A percentile compares a stretch with the other conserved stretches of the same genome.
phyloP scores from a whole-genome alignment of 2,888 invertebrate genomes.

The Agonopterix heracliana region DNA sequence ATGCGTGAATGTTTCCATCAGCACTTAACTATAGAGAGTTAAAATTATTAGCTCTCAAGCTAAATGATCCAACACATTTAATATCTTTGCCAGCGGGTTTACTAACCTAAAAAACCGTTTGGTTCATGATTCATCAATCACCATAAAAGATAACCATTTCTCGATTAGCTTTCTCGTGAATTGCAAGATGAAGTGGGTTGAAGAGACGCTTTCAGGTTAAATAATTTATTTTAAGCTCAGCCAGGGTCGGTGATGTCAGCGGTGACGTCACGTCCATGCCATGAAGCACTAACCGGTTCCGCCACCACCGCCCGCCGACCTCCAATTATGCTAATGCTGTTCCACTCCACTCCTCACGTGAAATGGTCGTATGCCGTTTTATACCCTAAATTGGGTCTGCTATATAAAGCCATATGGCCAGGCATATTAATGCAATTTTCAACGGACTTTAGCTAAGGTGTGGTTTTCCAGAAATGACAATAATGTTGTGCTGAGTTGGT shows the following conservation, averaged over 20 bases:
- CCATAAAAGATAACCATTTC: neutral
- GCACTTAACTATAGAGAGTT: no score
- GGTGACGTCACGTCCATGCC: constrained; percentile 55
- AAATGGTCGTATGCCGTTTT: constrained; percentile 24
- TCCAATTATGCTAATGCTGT: constrained; percentile 67
- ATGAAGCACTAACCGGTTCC: constrained; percentile 52
- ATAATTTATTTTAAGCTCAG: constrained; percentile 8
- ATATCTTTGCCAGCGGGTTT: neutral
- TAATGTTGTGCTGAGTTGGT: no score
- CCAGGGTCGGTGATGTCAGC: constrained; percentile 52
- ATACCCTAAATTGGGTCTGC: constrained; percentile 21
- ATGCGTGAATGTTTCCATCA: no score
- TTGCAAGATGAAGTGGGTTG: neutral
- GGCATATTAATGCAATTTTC: no score
- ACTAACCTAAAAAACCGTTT: neutral
- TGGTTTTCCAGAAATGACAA: no score
- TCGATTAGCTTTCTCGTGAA: neutral
- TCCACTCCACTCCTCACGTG: constrained; percentile 36
- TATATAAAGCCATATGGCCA: neutral
- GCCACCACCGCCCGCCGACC: constrained; percentile 38
- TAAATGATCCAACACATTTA: neutral
- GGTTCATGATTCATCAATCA: neutral
- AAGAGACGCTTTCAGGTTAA: neutral
- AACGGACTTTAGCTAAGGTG: no score
- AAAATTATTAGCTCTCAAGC: neutral